Conservation (phyloP, 2,888 invertebrate genomes). For the Falcaria lacertinaria region DNA sequence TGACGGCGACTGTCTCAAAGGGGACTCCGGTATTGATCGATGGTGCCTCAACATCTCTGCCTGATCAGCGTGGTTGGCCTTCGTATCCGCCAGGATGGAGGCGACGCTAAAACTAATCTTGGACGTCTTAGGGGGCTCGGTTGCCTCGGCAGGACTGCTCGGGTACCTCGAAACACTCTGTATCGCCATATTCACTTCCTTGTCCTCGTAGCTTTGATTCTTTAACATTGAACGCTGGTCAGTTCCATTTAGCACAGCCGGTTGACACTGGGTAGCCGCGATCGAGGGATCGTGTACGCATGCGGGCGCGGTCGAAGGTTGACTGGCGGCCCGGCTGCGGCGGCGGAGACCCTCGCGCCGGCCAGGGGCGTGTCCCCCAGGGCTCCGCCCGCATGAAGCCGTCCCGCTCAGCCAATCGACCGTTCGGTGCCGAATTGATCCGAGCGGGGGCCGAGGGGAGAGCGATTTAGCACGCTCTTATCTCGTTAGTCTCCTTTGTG, state of each 20-base stretch:
- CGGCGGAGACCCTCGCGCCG: slow-evolving; percentile 42
- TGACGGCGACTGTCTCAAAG: slow-evolving; percentile 66
- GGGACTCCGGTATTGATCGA: slow-evolving; percentile 72
- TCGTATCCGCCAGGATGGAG: slow-evolving; percentile 90
- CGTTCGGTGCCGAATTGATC: slow-evolving; percentile 67
- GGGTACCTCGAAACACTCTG: slow-evolving; percentile 83
- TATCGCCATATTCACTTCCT: slow-evolving; percentile 84
- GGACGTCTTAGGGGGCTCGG: slow-evolving; percentile 81
- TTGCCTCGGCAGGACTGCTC: slow-evolving; percentile 82
- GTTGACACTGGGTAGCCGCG: slow-evolving; percentile 51
- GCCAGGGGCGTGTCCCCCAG: slow-evolving; percentile 30
- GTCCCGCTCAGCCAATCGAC: slow-evolving; percentile 73
- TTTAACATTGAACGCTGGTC: slow-evolving; percentile 81
- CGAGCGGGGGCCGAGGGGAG: slow-evolving; percentile 65
- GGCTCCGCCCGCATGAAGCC: slow-evolving; percentile 35
- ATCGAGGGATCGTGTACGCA: slow-evolving; percentile 71
- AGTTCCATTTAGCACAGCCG: slow-evolving; percentile 74
- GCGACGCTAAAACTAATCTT: slow-evolving; percentile 93
- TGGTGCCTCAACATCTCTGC: slow-evolving; percentile 75
- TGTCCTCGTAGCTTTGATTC: slow-evolving; percentile 77
- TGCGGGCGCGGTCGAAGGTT: slow-evolving; percentile 73
- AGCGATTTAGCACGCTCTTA: slow-evolving; percentile 79
- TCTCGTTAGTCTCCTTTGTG: slow-evolving; percentile 80
- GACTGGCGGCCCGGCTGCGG: slow-evolving; percentile 62
- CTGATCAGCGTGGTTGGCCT: slow-evolving; percentile 76